Percentiles rank a stretch among this genome's conserved stretches.
These are phyloP conservation scores for Progne subis DNA, from an alignment of 2,113 vertebrate species.

Conservation along the genomic window DNA sequence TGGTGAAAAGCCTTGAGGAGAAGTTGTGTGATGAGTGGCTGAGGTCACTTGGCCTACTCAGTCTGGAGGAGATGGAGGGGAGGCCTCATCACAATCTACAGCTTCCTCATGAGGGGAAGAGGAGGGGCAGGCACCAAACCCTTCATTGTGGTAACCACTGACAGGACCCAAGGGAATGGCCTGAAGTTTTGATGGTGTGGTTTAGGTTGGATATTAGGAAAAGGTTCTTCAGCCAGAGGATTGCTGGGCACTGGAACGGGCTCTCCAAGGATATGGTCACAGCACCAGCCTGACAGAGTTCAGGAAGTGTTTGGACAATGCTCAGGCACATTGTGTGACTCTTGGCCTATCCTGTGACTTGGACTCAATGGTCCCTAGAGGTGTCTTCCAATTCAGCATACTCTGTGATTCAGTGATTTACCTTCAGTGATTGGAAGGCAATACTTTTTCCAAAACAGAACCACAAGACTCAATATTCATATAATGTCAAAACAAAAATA, in stretches of 20 bases:
- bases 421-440: neutral
- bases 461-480: neutral
- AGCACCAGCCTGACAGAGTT: neutral
- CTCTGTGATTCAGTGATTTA: neutral
- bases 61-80: neutral
- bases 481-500: neutral
- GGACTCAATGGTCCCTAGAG: neutral
- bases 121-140: fast-evolving
- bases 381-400: neutral
- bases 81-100: neutral
- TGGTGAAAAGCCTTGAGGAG: neutral
- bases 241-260: neutral
- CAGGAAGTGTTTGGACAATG: neutral
- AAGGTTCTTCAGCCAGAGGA: neutral
- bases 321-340: neutral
- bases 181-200: neutral
- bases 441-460: neutral
- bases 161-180: neutral
- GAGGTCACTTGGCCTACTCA: neutral
- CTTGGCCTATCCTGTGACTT: neutral
- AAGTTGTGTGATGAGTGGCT: neutral
- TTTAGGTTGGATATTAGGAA: neutral
- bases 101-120: neutral
- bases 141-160: neutral
- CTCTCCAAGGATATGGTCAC: neutral